Evolutionary conservation across 35 echinoderm and acorn worm species (phyloP), one percentile per base, ranked within the genome.

Genomic region (Amphiura filiformis): DNA sequence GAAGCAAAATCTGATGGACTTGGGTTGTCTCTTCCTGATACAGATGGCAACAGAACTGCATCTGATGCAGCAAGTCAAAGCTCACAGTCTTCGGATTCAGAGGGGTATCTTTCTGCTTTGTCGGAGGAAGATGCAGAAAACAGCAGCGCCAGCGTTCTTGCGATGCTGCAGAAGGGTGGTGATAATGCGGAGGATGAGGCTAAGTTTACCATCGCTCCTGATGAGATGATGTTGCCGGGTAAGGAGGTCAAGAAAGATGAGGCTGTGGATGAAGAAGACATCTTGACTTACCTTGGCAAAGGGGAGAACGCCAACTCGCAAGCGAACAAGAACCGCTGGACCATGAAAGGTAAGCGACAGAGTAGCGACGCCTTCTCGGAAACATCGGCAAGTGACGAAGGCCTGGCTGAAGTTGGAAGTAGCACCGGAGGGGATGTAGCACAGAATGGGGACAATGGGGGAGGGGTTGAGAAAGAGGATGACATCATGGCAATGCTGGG

Each of bases 401-500:
- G 41, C 32, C 70, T 80, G 26, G 76, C 86, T 57, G 86, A 78
- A 35, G 33, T 78, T 34, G 78, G 14, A 49, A 34, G 39, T 39
- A 57, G 28, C 36, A 36, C 39, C 56, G 35, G 42, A 38, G 40
- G 42, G 75, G 86, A 88, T 78, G 80, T 49, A 40, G 80, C 39
- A n/a, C 61, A 70, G 39, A 39, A 81, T 39, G 39, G 22, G 20
- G 39, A 81, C 40, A 84, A 31, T 22, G 61, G 38, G n/a, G 56
- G 80, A 34, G 75, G 65, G 35, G 56, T n/a, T 17, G 89, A 85
- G 41, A 75, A 91, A 17, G 70, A 78, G 12, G 76, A 84, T 38
- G 89, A 91, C 39, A 56, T 91, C 34, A 85, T 85, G 82, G 89
- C 89, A 31, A 52, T 91, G 35, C 65, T 90, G 20, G 82, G 81